Conservation (phyloP, 2,113 vertebrate genomes). For the Carlito syrichta region DNA sequence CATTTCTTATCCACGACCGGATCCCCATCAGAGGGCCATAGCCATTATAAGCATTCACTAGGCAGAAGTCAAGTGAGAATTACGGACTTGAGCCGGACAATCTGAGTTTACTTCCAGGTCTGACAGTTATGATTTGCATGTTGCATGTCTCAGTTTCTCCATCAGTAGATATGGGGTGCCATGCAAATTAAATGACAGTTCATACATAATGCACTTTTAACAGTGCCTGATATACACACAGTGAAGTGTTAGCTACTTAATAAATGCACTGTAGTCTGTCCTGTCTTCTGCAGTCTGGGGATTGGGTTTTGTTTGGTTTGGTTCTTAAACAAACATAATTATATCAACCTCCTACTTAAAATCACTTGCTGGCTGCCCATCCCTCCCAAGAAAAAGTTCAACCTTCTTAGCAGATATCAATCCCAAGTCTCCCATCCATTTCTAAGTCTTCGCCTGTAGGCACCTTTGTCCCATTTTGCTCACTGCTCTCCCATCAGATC, state of each 20-base stretch:
- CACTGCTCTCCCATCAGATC: background rate
- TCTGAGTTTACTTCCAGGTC: background rate
- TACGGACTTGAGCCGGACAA: background rate
- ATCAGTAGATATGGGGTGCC: background rate
- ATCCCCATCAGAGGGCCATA: background rate
- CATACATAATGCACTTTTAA: too few species aligned
- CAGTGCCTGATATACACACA: background rate
- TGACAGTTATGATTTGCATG: background rate
- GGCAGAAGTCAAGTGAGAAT: background rate
- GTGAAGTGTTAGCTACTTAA: background rate
- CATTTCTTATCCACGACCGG: background rate
- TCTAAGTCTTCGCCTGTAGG: background rate
- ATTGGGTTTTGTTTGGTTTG: background rate
- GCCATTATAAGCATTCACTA: background rate
- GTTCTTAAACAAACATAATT: background rate
- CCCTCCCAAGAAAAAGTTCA: background rate
- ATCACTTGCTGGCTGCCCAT: background rate
- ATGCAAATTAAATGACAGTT: background rate
- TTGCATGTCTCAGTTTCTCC: background rate
- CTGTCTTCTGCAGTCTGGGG: background rate
- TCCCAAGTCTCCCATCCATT: background rate
- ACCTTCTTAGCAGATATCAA: background rate
- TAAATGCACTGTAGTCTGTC: background rate
- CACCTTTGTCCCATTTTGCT: accelerated
- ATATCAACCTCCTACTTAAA: background rate